Conservation (phyloP, 2,113 vertebrate genomes). For the Bufo bufo region DNA sequence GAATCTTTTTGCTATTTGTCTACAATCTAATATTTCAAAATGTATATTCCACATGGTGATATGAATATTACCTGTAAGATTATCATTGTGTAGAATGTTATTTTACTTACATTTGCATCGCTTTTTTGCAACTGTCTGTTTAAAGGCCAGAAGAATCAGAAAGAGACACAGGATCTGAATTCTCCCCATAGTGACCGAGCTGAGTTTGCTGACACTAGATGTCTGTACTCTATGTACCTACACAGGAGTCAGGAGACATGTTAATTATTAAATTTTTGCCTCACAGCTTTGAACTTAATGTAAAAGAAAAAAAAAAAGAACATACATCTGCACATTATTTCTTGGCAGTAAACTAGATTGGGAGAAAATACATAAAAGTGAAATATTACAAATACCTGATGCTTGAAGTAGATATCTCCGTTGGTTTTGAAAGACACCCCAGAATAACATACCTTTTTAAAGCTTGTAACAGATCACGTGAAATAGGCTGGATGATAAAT, state of each 20-base stretch:
- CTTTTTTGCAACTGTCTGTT: slow-evolving; percentile 61
- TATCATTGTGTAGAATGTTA: not conserved
- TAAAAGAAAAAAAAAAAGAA: slow-evolving; percentile 43
- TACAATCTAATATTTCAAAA: not conserved
- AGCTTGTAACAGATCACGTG: slow-evolving; percentile 59
- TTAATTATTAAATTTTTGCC: slow-evolving; percentile 77
- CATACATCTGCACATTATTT: slow-evolving; percentile 30
- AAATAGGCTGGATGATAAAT: slow-evolving; percentile 30
- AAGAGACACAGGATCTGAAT: slow-evolving; percentile 61
- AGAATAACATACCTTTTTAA: slow-evolving; percentile 55
- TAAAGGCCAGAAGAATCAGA: slow-evolving; percentile 61
- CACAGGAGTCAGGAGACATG: slow-evolving; percentile 57
- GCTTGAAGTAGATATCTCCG: not conserved
- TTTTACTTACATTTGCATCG: slow-evolving; percentile 70
- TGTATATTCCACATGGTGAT: not conserved
- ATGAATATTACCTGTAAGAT: not conserved
- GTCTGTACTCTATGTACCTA: slow-evolving; percentile 58
- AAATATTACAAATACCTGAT: slow-evolving; percentile 52
- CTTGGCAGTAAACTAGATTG: not conserved
- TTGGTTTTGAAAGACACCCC: slow-evolving; percentile 28
- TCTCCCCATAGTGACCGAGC: slow-evolving; percentile 68
- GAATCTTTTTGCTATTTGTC: not conserved
- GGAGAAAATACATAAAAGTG: slow-evolving; percentile 28
- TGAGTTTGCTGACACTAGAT: slow-evolving; percentile 31
- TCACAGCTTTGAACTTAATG: slow-evolving; percentile 12